phyloP scores from a whole-genome alignment of 2,797 vertebrate species.

The Sciurus vulgaris region DNA sequence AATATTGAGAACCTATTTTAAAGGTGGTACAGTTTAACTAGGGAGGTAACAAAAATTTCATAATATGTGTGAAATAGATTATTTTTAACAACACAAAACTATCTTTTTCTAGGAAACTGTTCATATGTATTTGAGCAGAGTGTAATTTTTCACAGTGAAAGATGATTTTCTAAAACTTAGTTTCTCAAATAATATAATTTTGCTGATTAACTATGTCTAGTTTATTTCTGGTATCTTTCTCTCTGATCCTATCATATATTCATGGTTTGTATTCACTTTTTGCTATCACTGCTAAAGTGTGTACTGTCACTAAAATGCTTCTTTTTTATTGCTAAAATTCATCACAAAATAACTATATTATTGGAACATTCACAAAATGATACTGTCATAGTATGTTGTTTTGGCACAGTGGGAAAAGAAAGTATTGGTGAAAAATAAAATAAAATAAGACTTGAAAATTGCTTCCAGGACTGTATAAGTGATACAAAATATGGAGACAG shows the following conservation, averaged over 20 bases:
- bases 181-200: conserved; percentile 62
- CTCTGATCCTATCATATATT: conserved; percentile 66
- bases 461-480: conserved; percentile 56
- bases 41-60: not conserved
- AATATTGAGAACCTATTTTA: not conserved
- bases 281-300: conserved; percentile 77
- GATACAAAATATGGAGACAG: conserved; percentile 16
- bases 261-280: conserved; percentile 69
- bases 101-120: not conserved
- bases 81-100: not conserved
- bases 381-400: conserved; percentile 77
- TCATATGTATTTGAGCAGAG: conserved; percentile 21
- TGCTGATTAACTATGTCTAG: conserved; percentile 60
- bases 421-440: conserved; percentile 78
- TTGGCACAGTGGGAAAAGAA: conserved; percentile 80
- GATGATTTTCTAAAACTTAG: not conserved
- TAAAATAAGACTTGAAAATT: conserved; percentile 72
- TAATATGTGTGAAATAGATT: not conserved
- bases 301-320: conserved; percentile 75
- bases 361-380: conserved; percentile 77
- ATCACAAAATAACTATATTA: conserved; percentile 79
- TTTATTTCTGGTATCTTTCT: conserved; percentile 56
- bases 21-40: not conserved
- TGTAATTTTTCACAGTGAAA: conserved; percentile 20
- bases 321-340: conserved; percentile 80